Conservation (phyloP, 2,797 vertebrate genomes). For the Graptemys geographica region DNA sequence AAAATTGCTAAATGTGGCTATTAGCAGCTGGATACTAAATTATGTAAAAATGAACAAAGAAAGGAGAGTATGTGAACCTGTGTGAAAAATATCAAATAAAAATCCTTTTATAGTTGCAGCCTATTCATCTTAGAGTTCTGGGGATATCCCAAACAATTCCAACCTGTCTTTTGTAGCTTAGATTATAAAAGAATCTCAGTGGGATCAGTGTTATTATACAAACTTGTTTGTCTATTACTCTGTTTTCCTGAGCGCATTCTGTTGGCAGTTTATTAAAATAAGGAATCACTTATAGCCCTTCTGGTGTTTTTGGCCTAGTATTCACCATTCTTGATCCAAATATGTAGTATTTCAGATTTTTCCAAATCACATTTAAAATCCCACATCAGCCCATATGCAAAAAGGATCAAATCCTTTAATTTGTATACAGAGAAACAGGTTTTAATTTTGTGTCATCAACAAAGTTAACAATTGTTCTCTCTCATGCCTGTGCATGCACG, state of each 20-base stretch:
- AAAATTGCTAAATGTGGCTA: slow-evolving; percentile 49
- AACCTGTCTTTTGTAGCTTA: not conserved
- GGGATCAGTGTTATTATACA: not conserved
- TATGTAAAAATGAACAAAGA: not conserved
- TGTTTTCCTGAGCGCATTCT: not conserved
- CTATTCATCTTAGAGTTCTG: not conserved
- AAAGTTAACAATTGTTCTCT: not conserved
- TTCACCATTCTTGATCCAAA: not conserved
- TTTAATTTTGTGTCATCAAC: not conserved
- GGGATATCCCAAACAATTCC: not conserved
- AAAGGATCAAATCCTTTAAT: not conserved
- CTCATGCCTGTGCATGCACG: not conserved
- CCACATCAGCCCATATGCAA: not conserved
- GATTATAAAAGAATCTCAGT: not conserved
- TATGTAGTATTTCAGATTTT: not conserved
- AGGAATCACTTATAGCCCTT: not conserved
- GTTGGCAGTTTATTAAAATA: not conserved
- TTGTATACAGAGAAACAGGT: not conserved
- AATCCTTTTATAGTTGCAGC: not conserved
- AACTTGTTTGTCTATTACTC: not conserved
- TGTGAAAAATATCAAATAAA: not conserved
- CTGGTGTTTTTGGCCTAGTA: not conserved
- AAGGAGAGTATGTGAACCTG: not conserved
- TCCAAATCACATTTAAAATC: not conserved
- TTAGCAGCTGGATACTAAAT: slow-evolving; percentile 59